Evolutionary conservation across 2,113 vertebrate species (phyloP).

Genomic region (Macaca mulatta): DNA sequence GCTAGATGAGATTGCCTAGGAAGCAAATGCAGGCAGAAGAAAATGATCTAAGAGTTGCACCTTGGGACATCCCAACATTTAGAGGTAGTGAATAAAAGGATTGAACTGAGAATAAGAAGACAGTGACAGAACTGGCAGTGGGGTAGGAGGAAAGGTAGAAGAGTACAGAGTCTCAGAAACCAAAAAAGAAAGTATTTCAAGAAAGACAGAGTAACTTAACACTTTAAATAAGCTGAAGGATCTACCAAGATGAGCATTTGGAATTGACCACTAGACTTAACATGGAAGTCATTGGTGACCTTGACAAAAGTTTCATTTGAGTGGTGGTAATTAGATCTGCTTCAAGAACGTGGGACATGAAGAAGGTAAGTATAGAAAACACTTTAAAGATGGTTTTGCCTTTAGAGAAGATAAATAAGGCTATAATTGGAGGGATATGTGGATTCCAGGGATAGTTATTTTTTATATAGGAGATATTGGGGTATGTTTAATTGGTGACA

Average conservation of each 20-base stretch:
- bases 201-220: neutral
- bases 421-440: neutral
- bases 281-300: rapidly evolving
- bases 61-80: neutral
- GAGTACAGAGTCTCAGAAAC: neutral
- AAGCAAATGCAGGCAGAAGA: neutral
- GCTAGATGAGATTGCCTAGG: neutral
- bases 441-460: neutral
- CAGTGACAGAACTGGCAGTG: neutral
- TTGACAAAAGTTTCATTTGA: neutral
- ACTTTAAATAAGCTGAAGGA: neutral
- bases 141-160: neutral
- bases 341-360: neutral
- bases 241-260: neutral
- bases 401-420: neutral
- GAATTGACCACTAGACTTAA: neutral
- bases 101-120: neutral
- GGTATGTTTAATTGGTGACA: neutral
- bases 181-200: neutral
- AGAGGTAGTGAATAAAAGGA: neutral
- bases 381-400: neutral
- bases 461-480: neutral
- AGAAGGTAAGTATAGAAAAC: neutral
- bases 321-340: neutral
- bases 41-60: neutral